Evolutionary conservation across 2,113 vertebrate genomes (phyloP).

Genomic region (Pelodiscus sinensis): DNA sequence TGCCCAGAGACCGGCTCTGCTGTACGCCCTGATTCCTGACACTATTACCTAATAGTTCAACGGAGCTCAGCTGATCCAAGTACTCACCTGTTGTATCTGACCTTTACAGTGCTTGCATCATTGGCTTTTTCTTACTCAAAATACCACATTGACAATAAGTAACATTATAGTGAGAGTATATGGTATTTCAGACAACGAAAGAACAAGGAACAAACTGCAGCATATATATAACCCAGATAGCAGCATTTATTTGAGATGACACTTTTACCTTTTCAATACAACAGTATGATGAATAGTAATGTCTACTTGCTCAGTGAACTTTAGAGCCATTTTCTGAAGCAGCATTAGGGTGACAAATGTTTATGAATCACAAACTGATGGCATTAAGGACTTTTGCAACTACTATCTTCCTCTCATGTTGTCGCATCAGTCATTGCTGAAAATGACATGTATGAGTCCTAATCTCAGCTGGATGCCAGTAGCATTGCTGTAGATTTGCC

Average conservation of each 20-base stretch:
- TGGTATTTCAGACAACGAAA: fast-evolving
- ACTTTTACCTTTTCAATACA: background rate
- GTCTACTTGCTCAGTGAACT: background rate
- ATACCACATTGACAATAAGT: fast-evolving
- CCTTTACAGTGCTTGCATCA: background rate
- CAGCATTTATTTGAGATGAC: background rate
- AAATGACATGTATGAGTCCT: fast-evolving
- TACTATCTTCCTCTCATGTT: background rate
- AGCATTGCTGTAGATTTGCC: background rate
- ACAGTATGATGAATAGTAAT: fast-evolving
- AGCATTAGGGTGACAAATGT: background rate
- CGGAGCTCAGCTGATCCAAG: background rate
- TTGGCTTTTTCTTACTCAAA: background rate
- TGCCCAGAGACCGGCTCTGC: background rate
- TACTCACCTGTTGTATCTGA: background rate
- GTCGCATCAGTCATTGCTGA: background rate
- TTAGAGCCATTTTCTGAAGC: background rate
- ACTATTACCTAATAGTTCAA: background rate
- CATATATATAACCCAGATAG: fast-evolving
- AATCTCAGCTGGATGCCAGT: fast-evolving
- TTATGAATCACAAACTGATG: background rate
- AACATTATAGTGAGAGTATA: background rate
- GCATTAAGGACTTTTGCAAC: background rate
- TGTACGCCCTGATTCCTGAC: background rate
- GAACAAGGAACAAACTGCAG: background rate